A percentile compares a stretch with the other conserved stretches of the same genome.
Evolutionary conservation across 2,888 invertebrate genomes (phyloP).

Genomic region (Molanna angustata): DNA sequence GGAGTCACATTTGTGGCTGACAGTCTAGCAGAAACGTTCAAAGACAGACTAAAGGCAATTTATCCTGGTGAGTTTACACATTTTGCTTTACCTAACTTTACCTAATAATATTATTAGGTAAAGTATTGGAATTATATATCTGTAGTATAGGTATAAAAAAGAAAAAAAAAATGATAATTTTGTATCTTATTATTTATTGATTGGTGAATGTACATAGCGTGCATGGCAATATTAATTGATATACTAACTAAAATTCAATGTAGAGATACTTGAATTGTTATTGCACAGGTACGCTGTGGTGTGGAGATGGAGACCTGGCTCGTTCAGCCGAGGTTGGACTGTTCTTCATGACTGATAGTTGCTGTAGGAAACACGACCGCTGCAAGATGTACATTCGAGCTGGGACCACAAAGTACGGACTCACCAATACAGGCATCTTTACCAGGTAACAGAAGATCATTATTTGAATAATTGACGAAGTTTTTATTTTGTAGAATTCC

Average conservation of each 20-base stretch:
- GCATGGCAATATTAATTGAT: too few relatives aligned
- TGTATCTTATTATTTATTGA: too few relatives aligned
- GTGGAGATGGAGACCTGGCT: constrained; percentile 67
- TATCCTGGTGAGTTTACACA: constrained; percentile 49
- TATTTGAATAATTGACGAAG: too few relatives aligned
- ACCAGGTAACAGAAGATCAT: too few relatives aligned
- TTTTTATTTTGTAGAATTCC: too few relatives aligned
- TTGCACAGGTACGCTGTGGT: constrained; percentile 68
- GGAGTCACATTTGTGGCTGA: constrained; percentile 45
- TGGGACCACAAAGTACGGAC: constrained; percentile 55
- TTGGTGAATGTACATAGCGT: too few relatives aligned
- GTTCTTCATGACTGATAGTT: constrained; percentile 63
- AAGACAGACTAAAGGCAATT: constrained; percentile 54
- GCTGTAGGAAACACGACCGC: constrained; percentile 68
- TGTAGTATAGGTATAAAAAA: too few relatives aligned
- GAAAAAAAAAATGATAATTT: too few relatives aligned
- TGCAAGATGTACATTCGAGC: constrained; percentile 60
- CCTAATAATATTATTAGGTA: too few relatives aligned
- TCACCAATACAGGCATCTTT: constrained; percentile 64
- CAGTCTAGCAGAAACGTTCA: constrained; percentile 49
- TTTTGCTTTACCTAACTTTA: too few relatives aligned
- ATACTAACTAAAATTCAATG: not conserved
- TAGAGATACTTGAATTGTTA: not conserved
- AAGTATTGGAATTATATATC: too few relatives aligned
- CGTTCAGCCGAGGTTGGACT: constrained; percentile 60